Conservation (phyloP, 2,888 invertebrate species). For the Ecdyonurus torrentis region DNA sequence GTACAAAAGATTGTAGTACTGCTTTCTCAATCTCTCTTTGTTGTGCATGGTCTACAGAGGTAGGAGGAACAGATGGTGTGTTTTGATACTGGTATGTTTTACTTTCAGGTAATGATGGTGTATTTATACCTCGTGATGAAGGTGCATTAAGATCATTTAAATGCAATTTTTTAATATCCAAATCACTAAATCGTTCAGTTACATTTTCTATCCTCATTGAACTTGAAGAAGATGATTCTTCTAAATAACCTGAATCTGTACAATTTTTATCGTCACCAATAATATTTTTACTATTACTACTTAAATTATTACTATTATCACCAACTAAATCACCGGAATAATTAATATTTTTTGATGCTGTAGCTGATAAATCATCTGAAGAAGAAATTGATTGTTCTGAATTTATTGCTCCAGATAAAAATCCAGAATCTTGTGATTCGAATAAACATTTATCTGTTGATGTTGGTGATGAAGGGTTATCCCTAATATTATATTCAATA, state of each 20-base stretch:
- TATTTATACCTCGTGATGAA: too few species aligned
- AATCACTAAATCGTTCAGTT: conserved; percentile 41
- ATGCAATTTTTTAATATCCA: conserved; percentile 25
- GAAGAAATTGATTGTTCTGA: not conserved
- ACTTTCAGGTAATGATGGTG: conserved; percentile 1
- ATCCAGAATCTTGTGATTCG: not conserved
- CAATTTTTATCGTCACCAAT: not conserved
- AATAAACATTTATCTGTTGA: not conserved
- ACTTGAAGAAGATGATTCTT: too few species aligned
- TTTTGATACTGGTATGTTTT: too few species aligned
- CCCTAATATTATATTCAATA: too few species aligned
- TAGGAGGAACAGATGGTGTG: too few species aligned
- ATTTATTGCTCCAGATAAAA: not conserved
- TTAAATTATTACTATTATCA: too few species aligned
- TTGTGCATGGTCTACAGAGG: not conserved
- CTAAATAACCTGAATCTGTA: not conserved
- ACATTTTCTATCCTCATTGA: conserved; percentile 17
- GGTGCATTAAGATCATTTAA: conserved; percentile 14
- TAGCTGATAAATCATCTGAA: not conserved
- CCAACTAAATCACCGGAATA: not conserved
- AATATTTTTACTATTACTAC: too few species aligned
- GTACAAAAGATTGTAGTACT: conserved; percentile 52
- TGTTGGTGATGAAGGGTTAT: not conserved
- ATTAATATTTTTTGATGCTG: not conserved
- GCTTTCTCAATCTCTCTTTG: conserved; percentile 19